phyloP scores from a whole-genome alignment of 1,140 invertebrate species.

The Parapsyche elsis region DNA sequence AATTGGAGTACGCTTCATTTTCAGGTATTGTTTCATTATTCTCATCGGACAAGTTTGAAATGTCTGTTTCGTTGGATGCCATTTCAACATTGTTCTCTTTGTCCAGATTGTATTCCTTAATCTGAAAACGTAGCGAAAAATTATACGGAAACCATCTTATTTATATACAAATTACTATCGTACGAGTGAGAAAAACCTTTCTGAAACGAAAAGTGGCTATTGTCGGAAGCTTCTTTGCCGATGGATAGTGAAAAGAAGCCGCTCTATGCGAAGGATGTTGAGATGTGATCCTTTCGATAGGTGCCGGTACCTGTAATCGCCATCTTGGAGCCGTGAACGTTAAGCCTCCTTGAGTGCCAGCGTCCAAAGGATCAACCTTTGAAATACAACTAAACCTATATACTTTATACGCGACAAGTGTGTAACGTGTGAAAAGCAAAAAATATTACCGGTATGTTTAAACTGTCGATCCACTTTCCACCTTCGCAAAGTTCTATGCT shows the following conservation, averaged over 20 bases:
- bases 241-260: conserved; percentile 67
- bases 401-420: too few relatives aligned
- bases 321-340: conserved; percentile 96
- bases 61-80: neutral
- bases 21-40: neutral
- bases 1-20: neutral
- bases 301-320: conserved; percentile 85
- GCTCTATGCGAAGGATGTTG: conserved; percentile 64
- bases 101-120: conserved; percentile 3
- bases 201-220: conserved; percentile 88
- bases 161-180: conserved; percentile 10
- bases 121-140: conserved; percentile 10
- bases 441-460: conserved; percentile 76
- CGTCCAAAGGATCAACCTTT: conserved; percentile 92
- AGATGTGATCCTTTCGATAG: conserved; percentile 87
- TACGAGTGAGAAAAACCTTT: conserved; percentile 70
- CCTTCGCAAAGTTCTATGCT: conserved; percentile 87
- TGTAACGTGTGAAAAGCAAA: neutral
- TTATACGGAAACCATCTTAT: neutral
- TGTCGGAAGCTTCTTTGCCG: conserved; percentile 82
- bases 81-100: neutral
- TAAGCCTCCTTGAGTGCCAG: conserved; percentile 94
- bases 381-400: neutral
- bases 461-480: conserved; percentile 91
- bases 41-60: conserved; percentile 2